Conservation (phyloP, 2,888 invertebrate species). For the Clanis bilineata region DNA sequence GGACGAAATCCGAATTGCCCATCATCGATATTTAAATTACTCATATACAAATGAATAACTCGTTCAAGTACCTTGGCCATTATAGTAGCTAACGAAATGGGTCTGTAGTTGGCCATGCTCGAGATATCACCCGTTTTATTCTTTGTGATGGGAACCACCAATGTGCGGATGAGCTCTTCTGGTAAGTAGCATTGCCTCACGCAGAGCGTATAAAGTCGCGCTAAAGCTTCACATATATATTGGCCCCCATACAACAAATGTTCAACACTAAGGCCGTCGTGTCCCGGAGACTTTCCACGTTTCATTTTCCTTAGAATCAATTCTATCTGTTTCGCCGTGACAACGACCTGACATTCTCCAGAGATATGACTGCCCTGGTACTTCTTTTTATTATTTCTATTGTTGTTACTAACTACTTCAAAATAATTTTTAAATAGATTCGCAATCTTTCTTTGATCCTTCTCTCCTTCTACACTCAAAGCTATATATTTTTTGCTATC, state of each 20-base stretch:
- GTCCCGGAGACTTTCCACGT: slow-evolving; percentile 5
- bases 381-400: neutral
- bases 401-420: neutral
- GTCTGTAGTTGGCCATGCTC: neutral
- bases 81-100: neutral
- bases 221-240: neutral
- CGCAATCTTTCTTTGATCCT: neutral
- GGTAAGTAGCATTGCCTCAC: neutral
- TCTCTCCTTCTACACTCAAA: too few relatives aligned
- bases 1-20: too few relatives aligned
- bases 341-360: neutral
- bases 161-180: neutral
- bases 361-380: neutral
- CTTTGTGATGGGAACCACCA: slow-evolving; percentile 1
- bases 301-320: neutral
- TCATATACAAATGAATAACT: neutral
- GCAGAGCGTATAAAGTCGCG: neutral
- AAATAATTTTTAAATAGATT: neutral
- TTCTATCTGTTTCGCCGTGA: neutral
- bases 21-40: neutral
- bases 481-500: too few relatives aligned
- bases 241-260: neutral
- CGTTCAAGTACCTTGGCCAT: neutral
- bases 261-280: slow-evolving; percentile 1
- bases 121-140: slow-evolving; percentile 7